Percentiles rank a stretch among this genome's conserved stretches.
Conservation (phyloP, 2,113 vertebrate genomes). For the Hiodon alosoides region DNA sequence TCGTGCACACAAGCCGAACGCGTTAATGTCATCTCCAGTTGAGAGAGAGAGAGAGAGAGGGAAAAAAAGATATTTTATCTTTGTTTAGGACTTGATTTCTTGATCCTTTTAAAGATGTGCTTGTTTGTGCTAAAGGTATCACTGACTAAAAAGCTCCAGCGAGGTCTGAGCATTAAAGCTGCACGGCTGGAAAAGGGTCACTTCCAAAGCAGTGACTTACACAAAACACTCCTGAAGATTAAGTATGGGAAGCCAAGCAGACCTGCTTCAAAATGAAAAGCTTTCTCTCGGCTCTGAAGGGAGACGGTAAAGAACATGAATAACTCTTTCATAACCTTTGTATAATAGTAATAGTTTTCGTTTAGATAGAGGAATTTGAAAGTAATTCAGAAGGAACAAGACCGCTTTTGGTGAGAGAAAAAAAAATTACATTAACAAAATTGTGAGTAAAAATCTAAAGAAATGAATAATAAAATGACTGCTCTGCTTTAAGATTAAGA, state of each 20-base stretch:
- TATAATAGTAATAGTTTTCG: slow-evolving; percentile 59
- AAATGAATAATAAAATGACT: slow-evolving; percentile 53
- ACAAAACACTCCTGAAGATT: slow-evolving; percentile 24
- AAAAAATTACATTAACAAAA: slow-evolving; percentile 68
- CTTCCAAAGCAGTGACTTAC: slow-evolving; percentile 38
- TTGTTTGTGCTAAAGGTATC: not conserved
- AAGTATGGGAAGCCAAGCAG: slow-evolving; percentile 34
- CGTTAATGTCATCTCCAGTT: not conserved
- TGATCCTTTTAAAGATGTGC: too few relatives aligned
- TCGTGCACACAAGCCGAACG: not conserved
- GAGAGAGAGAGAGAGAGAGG: slow-evolving; percentile 26
- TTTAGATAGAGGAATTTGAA: slow-evolving; percentile 64
- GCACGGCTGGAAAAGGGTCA: slow-evolving; percentile 23
- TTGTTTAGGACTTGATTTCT: not conserved
- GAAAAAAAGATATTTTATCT: slow-evolving; percentile 3
- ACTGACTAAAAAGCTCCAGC: not conserved
- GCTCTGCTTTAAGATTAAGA: slow-evolving; percentile 56
- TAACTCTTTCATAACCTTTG: slow-evolving; percentile 63
- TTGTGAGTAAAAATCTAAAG: slow-evolving; percentile 61
- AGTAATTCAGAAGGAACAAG: slow-evolving; percentile 61
- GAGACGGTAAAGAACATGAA: slow-evolving; percentile 63
- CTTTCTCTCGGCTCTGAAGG: slow-evolving; percentile 55
- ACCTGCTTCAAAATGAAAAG: slow-evolving; percentile 54
- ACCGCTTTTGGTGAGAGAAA: slow-evolving; percentile 50
- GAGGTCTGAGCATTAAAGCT: not conserved